Evolutionary conservation across 2,113 vertebrate species (phyloP).

Genomic region (Heterotilapia buettikoferi): DNA sequence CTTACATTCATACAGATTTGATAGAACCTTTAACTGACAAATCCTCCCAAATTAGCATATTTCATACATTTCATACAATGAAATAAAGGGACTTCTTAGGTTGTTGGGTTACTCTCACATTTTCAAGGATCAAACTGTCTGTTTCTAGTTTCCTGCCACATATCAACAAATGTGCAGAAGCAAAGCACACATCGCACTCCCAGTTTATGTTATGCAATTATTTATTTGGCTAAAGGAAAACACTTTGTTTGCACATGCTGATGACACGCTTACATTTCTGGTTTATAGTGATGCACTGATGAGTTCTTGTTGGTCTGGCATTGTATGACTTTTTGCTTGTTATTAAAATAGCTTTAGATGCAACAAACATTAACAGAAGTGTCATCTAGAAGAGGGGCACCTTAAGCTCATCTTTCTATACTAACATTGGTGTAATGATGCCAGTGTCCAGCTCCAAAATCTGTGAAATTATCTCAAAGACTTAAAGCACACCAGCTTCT

Average conservation of each 20-base stretch:
- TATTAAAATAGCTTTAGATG: not conserved
- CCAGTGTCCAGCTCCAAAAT: not conserved
- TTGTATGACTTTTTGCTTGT: not conserved
- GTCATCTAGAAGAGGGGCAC: not conserved
- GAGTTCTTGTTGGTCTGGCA: not conserved
- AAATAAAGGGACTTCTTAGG: not conserved
- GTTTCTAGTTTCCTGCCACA: not conserved
- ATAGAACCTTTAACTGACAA: not conserved
- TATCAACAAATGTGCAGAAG: not conserved
- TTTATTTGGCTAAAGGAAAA: not conserved
- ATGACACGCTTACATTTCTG: not conserved
- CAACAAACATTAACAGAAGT: not conserved
- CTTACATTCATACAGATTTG: not conserved
- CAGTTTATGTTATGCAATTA: not conserved
- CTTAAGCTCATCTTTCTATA: not conserved
- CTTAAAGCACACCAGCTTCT: conserved; percentile 8
- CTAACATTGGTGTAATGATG: not conserved
- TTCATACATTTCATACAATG: not conserved
- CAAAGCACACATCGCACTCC: not conserved
- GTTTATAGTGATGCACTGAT: not conserved
- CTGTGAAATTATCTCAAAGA: not conserved
- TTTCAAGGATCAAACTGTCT: not conserved
- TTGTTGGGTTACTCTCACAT: not conserved
- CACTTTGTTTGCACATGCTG: not conserved
- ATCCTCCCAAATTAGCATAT: not conserved